phyloP scores from a whole-genome alignment of 2,113 vertebrate genomes.

The Myotis davidii region DNA sequence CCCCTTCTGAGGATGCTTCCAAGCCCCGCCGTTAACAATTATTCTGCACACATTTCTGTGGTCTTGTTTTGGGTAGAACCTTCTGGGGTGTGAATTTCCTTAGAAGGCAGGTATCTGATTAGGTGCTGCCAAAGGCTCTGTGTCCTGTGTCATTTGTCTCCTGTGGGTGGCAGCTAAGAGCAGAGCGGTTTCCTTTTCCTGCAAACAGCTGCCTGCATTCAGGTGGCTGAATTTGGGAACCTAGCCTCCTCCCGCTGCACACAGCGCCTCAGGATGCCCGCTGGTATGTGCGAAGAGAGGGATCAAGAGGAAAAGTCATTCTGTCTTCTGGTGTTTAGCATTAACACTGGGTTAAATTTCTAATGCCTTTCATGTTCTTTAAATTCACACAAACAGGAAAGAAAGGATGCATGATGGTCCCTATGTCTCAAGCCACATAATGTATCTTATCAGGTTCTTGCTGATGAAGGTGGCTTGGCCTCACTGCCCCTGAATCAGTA shows the following conservation, averaged over 20 bases:
- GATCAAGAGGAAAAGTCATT: not conserved
- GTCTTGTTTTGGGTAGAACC: not conserved
- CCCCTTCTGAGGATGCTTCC: not conserved
- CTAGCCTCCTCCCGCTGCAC: fast-evolving
- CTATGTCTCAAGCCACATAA: fast-evolving
- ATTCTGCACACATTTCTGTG: not conserved
- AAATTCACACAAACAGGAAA: not conserved
- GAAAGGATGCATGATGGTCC: not conserved
- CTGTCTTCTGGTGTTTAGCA: fast-evolving
- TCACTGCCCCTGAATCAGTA: no score
- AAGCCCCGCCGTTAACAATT: not conserved
- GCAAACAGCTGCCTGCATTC: conserved; percentile 16
- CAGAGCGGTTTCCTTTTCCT: conserved; percentile 17
- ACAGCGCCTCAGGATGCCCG: not conserved
- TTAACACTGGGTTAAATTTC: not conserved
- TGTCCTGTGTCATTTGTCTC: not conserved
- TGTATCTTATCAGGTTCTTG: not conserved
- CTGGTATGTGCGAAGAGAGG: not conserved
- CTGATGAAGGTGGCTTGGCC: not conserved
- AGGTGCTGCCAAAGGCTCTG: not conserved
- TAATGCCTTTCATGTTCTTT: not conserved
- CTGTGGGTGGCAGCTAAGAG: not conserved
- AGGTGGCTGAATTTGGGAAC: not conserved
- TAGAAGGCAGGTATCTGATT: not conserved
- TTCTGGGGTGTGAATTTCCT: not conserved